These are phyloP conservation scores for Nymphalis polychloros DNA, from an alignment of 2,888 invertebrate genomes.

Conservation along the genomic window DNA sequence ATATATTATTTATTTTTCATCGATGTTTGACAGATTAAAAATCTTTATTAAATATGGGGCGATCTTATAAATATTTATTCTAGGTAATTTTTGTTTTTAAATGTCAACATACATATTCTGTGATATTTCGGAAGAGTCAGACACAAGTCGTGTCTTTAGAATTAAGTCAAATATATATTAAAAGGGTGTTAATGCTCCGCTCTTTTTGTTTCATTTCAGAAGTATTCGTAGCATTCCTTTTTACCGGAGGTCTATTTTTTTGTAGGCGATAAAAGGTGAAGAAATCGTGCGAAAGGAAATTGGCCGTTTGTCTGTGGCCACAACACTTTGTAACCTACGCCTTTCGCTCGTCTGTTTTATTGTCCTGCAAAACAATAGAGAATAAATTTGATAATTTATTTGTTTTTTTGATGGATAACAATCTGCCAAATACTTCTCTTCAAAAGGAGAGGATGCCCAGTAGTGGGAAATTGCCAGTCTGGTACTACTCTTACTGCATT, in stretches of 20 bases:
- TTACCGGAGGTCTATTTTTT: conserved; percentile 34
- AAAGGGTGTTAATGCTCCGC: conserved; percentile 37
- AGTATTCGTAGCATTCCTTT: conserved; percentile 29
- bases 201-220: conserved; percentile 36
- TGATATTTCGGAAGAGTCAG: not conserved
- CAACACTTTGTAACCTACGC: conserved; percentile 41
- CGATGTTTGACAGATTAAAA: too few relatives aligned
- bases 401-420: conserved; percentile 8
- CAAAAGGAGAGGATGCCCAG: too few relatives aligned
- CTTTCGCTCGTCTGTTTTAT: conserved; percentile 40
- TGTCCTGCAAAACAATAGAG: conserved; percentile 38
- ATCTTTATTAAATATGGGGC: too few relatives aligned
- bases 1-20: too few relatives aligned
- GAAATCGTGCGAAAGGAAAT: conserved; percentile 44
- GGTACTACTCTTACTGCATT: too few relatives aligned
- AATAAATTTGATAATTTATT: conserved; percentile 35
- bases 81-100: too few relatives aligned
- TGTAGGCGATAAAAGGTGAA: conserved; percentile 37
- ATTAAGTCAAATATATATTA: conserved; percentile 44
- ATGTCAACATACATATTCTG: not conserved
- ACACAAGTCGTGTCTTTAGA: conserved; percentile 24
- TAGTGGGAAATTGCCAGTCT: too few relatives aligned
- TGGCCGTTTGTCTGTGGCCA: conserved; percentile 42
- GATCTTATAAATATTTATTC: too few relatives aligned
- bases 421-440: too few relatives aligned